These are phyloP conservation scores for Clistopyga incitator DNA, from an alignment of 2,888 invertebrate species.

Conservation along the genomic window DNA sequence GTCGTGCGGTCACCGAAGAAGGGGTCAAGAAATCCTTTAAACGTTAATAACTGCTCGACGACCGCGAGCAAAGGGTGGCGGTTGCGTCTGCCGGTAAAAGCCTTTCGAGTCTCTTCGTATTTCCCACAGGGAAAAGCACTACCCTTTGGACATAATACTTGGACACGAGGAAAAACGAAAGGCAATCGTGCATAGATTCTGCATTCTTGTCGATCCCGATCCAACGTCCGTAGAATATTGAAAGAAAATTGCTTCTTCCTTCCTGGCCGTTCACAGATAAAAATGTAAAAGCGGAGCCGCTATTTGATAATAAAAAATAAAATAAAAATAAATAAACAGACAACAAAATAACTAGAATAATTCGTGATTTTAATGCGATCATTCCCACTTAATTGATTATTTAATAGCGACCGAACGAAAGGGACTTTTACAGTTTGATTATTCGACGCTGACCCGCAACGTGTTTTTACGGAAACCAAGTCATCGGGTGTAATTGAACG, in stretches of 20 bases:
- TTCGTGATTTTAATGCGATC: neutral
- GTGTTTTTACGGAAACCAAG: constrained; percentile 19
- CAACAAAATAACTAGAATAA: neutral
- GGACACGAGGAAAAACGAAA: neutral
- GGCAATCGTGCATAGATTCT: constrained; percentile 15
- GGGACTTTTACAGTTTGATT: constrained; percentile 32
- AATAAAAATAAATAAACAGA: neutral
- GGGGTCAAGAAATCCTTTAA: constrained; percentile 58
- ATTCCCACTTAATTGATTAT: constrained; percentile 15
- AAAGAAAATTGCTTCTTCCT: constrained; percentile 35
- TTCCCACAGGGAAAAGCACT: constrained; percentile 1
- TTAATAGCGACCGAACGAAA: neutral
- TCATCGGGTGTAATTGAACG: constrained; percentile 49
- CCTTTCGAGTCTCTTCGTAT: constrained; percentile 24
- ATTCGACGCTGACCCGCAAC: constrained; percentile 11
- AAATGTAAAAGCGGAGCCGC: neutral
- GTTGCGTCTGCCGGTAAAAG: constrained; percentile 35
- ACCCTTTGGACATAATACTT: constrained; percentile 16
- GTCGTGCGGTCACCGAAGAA: constrained; percentile 11
- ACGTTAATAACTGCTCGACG: constrained; percentile 59
- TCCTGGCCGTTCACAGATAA: neutral
- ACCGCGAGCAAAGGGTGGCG: constrained; percentile 37
- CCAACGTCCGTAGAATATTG: constrained; percentile 8
- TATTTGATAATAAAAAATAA: neutral
- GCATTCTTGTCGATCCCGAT: neutral